Base-by-base conservation (phyloP, 2,888 invertebrate genomes). In the Hydraecia micacea region DNA sequence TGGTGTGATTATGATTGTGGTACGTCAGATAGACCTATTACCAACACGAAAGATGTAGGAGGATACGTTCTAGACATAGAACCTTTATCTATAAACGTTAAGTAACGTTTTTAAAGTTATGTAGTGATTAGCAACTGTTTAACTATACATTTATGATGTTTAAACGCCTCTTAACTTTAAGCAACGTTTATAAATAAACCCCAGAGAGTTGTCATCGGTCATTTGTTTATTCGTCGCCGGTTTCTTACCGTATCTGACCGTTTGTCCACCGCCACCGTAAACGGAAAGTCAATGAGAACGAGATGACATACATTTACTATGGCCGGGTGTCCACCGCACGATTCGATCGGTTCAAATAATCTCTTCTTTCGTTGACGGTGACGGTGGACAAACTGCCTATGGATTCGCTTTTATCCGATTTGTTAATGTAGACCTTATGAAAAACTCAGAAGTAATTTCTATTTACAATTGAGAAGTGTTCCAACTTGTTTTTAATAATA, bases 401-500 rank as follows among this genome's bases (percentile, higher is more conserved):
- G 6, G 3, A 21, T 73, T 21, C 39, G 28, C 9, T 25, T 55
- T 28, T 28, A 65, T 25, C 8, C 5, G 15, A 52, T 18, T 52
- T 39, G 13, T 18, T 76, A 7, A 36, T 32, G 0, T 21, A 2
- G 3, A 25, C 9, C 55, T n/a, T 39, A 15, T 42, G 7, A 28
- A 74, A 25, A 75, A 18, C 11, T 46, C 15, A 7, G 39, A 15
- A 28, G 4, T 11, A 8, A 73, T 63, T 55, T 36, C 0, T 28
- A 1, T 55, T 73, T 55, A 39, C 18, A 79, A 60, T n/a, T 49
- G 6, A 11, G n/a, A 39, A n/a, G 28, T 11, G 1, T 55, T 55
- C n/a, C 28, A 73, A 25, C 25, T n/a, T n/a, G n/a, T 42, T n/a
- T 49, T 36, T 49, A 25, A 49, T 49, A 0, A 77, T 76, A 77